Percentiles rank a stretch among this genome's conserved stretches.
Evolutionary conservation across 2,888 invertebrate species (phyloP).

Genomic region (Crocallis elinguaria): DNA sequence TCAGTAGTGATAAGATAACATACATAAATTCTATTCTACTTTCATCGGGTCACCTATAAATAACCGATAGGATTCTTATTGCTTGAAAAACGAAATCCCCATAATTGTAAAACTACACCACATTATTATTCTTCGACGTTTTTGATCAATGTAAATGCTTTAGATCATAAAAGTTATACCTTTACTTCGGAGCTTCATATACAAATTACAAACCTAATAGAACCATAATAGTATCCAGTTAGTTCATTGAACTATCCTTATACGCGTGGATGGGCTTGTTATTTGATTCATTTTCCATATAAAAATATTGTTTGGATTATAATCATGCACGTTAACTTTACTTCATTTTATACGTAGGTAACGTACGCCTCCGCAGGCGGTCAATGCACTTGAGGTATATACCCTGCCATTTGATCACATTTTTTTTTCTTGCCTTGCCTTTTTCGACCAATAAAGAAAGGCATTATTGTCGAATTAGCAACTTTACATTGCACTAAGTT

Average conservation of each 20-base stretch:
- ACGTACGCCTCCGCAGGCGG: constrained; percentile 41
- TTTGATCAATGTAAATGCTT: too few species aligned
- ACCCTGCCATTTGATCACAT: constrained; percentile 18
- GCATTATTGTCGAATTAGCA: constrained; percentile 34
- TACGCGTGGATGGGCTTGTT: constrained; percentile 35
- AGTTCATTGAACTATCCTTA: constrained; percentile 41
- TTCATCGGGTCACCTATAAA: not conserved
- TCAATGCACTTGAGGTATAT: constrained; percentile 50
- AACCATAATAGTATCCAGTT: constrained; percentile 26
- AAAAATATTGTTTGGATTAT: constrained; percentile 45
- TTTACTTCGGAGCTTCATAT: not conserved
- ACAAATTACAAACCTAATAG: not conserved
- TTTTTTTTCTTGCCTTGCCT: constrained; percentile 31
- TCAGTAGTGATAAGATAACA: constrained; percentile 9
- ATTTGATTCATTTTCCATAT: constrained; percentile 47
- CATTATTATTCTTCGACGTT: too few species aligned
- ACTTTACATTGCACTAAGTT: constrained; percentile 30
- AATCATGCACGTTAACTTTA: constrained; percentile 37
- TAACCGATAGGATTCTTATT: too few species aligned
- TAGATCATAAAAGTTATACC: too few species aligned
- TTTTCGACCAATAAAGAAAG: constrained; percentile 41
- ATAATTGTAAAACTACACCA: too few species aligned
- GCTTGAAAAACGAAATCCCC: too few species aligned
- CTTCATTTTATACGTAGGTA: constrained; percentile 41
- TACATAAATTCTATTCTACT: constrained; percentile 2